These are phyloP conservation scores for Hipposideros armiger DNA, from an alignment of 2,113 vertebrate genomes.

Conservation along the genomic window DNA sequence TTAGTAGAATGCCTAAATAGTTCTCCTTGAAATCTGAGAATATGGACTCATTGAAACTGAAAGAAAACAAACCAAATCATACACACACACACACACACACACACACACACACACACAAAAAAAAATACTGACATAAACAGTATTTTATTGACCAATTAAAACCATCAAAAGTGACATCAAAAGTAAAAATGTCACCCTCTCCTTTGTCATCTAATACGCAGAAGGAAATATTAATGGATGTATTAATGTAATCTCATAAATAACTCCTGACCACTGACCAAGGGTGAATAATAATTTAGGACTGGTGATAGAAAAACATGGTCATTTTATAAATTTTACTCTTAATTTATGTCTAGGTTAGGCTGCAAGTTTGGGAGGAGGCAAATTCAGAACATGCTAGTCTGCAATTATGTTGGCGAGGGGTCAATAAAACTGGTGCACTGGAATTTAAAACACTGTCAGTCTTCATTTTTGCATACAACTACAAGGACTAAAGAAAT, in stretches of 20 bases:
- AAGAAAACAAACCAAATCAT: neutral
- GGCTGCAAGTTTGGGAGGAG: neutral
- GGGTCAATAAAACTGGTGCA: neutral
- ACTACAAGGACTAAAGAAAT: neutral
- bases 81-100: neutral
- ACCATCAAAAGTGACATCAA: neutral
- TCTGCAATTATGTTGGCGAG: neutral
- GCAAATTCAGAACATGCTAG: neutral
- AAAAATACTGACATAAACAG: neutral
- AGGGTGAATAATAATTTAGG: neutral
- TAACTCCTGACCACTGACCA: neutral
- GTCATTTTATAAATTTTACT: neutral
- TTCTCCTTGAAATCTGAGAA: conserved; percentile 11
- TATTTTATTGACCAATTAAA: neutral
- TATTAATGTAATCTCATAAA: neutral
- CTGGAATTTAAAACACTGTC: neutral
- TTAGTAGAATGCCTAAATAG: neutral
- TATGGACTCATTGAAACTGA: neutral
- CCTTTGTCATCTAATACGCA: neutral
- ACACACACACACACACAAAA: neutral
- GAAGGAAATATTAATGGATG: neutral
- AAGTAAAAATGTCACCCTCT: neutral
- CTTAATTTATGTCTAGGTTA: neutral
- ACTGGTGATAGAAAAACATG: neutral
- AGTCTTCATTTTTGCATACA: neutral